A percentile compares a stretch with the other conserved stretches of the same genome.
Conservation (phyloP, 2,113 vertebrate species). For the Cyanoramphus novaezelandiae region DNA sequence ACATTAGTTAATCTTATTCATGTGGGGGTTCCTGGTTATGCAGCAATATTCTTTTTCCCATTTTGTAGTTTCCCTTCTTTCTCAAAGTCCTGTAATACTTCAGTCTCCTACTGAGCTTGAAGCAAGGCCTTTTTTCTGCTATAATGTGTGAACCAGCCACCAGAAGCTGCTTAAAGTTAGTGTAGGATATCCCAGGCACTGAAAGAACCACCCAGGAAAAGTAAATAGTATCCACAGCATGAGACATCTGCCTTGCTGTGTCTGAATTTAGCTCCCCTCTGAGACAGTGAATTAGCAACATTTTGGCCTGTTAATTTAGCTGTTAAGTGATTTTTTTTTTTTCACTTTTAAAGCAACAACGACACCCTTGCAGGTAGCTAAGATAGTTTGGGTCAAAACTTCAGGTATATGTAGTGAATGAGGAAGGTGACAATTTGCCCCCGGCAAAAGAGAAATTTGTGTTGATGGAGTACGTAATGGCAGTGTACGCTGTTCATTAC, state of each 20-base stretch:
- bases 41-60: neutral
- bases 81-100: neutral
- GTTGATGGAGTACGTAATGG: neutral
- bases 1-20: conserved; percentile 8
- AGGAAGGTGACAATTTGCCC: neutral
- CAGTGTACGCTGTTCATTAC: neutral
- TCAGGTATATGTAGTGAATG: neutral
- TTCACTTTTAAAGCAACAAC: neutral
- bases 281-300: neutral
- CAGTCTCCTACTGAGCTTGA: neutral
- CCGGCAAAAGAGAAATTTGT: neutral
- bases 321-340: neutral
- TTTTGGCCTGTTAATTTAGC: neutral
- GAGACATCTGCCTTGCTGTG: neutral
- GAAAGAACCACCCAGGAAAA: neutral
- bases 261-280: neutral
- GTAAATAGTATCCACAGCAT: neutral
- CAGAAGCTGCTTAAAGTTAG: neutral
- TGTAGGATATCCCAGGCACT: neutral
- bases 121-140: neutral
- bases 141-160: neutral
- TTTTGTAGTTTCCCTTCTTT: neutral
- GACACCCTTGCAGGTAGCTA: neutral
- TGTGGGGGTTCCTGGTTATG: neutral
- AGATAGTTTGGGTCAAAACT: neutral